Base-by-base conservation (phyloP, 2,797 vertebrate genomes). In the Steatocranus sp. region DNA sequence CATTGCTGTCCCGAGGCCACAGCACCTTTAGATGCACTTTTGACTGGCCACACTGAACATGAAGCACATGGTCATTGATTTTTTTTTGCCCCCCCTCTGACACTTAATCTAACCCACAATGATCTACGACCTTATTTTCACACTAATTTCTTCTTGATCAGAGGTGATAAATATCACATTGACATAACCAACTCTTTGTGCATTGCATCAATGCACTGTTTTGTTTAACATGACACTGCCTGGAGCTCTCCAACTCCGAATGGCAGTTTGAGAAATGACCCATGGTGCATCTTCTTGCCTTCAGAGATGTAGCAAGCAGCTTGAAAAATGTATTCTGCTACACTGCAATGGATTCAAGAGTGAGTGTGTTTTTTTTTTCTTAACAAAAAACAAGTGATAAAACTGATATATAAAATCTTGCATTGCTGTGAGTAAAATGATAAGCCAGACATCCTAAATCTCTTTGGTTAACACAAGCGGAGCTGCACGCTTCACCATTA, bases 61-160 rank as follows among this genome's bases (percentile, higher is more conserved):
- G 51, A 81, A 85, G 58, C 86, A 34, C 80, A 86, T 11, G 20
- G 23, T n/a, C 94, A 97, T 97, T 93, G 96, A 97, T 97, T 95
- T 93, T 91, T 61, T 74, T 74, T 34, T 4, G 0, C 15, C 38
- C 46, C 80, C 78, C 76, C 89, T 88, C 88, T 95, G 96, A 96
- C 96, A 96, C 93, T 91, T 96, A 93, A 96, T 97, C 95, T 96
- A 92, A 94, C 92, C 92, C 91, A 75, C 85, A n/a, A 93, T 97
- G 96, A 97, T 97, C 94, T 95, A 97, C 87, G 96, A 96, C 94
- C 96, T 96, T 95, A 95, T 96, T 95, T 95, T 96, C 94, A 92
- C 96, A 96, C 95, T 97, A 95, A 96, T 97, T 96, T 94, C 91
- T 96, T 95, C 94, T 94, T 96, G 94, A 96, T 96, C 95, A 95